Conservation (phyloP, 2,888 invertebrate species). For the Cantharis flavilabris region DNA sequence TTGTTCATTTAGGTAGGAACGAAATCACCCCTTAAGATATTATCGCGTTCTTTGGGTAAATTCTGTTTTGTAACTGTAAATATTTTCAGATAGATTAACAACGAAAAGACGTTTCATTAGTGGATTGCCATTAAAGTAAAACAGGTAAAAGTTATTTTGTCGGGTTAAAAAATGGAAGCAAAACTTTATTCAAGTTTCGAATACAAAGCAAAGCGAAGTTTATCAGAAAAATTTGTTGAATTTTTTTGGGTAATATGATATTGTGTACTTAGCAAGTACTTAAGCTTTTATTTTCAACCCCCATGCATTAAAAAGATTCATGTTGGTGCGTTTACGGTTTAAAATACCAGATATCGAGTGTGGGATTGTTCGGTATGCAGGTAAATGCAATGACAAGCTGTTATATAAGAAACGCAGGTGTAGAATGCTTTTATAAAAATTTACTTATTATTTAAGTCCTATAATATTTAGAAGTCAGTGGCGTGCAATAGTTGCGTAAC, state of each 20-base stretch:
- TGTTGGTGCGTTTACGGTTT: conserved; percentile 11
- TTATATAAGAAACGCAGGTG: conserved; percentile 40
- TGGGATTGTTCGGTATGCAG: conserved; percentile 44
- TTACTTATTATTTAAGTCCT: conserved; percentile 15
- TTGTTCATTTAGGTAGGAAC: conserved; percentile 4
- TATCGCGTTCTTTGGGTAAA: conserved; percentile 30
- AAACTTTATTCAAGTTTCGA: neutral
- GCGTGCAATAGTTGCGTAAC: neutral
- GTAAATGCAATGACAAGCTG: conserved; percentile 52
- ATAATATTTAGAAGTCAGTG: conserved; percentile 4
- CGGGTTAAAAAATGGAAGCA: conserved; percentile 1
- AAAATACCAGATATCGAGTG: conserved; percentile 26
- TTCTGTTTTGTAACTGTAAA: conserved; percentile 40
- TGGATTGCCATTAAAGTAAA: conserved; percentile 35
- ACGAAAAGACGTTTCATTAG: conserved; percentile 47
- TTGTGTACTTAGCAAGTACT: conserved; percentile 17
- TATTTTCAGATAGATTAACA: conserved; percentile 49
- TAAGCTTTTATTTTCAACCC: conserved; percentile 6
- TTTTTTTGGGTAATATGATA: neutral
- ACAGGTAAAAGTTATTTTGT: conserved; percentile 7
- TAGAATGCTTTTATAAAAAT: conserved; percentile 20
- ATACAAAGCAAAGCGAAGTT: neutral
- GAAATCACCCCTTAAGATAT: conserved; percentile 16
- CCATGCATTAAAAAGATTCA: neutral
- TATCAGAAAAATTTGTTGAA: neutral